Base-by-base conservation (phyloP, 2,797 vertebrate genomes). In the Sebastes minor region DNA sequence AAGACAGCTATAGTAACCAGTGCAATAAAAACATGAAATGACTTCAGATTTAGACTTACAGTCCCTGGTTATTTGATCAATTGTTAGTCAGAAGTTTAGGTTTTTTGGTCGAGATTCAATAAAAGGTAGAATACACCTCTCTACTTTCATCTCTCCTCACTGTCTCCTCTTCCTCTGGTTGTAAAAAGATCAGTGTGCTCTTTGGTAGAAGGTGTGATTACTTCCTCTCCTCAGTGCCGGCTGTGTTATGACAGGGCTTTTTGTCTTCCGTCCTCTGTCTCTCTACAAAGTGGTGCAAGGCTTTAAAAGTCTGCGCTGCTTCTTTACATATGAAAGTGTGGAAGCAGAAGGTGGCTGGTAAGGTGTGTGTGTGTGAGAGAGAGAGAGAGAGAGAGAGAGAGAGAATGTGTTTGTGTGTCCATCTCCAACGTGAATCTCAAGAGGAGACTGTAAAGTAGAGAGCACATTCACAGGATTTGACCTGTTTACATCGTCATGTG, bases 181-280 rank as follows among this genome's bases (percentile, higher is more conserved):
- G 91, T 94, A 91, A 93, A 93, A 87, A 74, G 76, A 85, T 80
- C 84, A 79, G 87, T 74, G 74, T 78, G 75, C 76, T 90, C 85
- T 92, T 90, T 90, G 78, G 85, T 67, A 53, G 84, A 90, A 94
- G 89, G 92, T 94, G 93, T 91, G 88, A 94, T 91, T 88, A 80
- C 91, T 92, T 92, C 94, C 91, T 91, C 79, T 87, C 74, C 79
- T 87, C 75, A 72, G 72, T 35, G 56, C 75, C 23, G 79, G 61
- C 82, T 87, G 85, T 90, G 85, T 92, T 91, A 89, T 90, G 90
- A 87, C 91, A 70, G 74, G 85, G 80, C 78, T 91, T 88, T 91
- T 89, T 91, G 78, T 88, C 78, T 67, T 62, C 67, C 27, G 25
- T 71, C 82, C 76, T 77, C 74, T 79, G 79, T 86, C 77, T 82